Evolutionary conservation across 1,140 invertebrate genomes (phyloP).

Genomic region (Maniola jurtina): DNA sequence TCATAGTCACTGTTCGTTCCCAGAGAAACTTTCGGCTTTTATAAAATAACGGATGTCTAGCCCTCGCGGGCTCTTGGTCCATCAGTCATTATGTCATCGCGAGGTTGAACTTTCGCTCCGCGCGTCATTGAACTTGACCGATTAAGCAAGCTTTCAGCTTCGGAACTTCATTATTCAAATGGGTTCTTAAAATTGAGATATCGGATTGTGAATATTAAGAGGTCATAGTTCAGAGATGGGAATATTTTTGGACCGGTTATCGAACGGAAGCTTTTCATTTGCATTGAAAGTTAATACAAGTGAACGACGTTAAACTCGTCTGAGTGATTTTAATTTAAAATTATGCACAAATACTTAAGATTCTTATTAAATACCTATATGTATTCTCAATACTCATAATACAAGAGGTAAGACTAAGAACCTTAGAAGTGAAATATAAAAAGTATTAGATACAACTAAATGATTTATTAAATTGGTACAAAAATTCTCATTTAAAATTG

Average conservation of each 20-base stretch:
- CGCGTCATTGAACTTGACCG: constrained; percentile 33
- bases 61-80: too few relatives aligned
- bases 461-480: too few relatives aligned
- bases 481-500: too few relatives aligned
- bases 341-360: too few relatives aligned
- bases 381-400: too few relatives aligned
- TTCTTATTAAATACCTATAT: too few relatives aligned
- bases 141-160: constrained; percentile 18
- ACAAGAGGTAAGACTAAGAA: too few relatives aligned
- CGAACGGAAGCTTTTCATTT: background rate
- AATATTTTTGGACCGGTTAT: constrained; percentile 3
- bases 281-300: background rate
- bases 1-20: too few relatives aligned
- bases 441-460: too few relatives aligned
- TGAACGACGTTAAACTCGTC: background rate
- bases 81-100: constrained; percentile 33
- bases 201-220: constrained; percentile 21
- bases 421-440: too few relatives aligned
- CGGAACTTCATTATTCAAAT: constrained; percentile 23
- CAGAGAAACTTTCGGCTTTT: too few relatives aligned
- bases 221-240: constrained; percentile 20
- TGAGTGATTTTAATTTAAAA: too few relatives aligned
- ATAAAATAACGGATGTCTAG: background rate
- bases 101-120: constrained; percentile 35
- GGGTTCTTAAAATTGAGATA: background rate